Percentiles rank a stretch among this genome's conserved stretches.
phyloP scores from a whole-genome alignment of 92 coral and sea anemone genomes.

The Epizoanthus illoricatus region DNA sequence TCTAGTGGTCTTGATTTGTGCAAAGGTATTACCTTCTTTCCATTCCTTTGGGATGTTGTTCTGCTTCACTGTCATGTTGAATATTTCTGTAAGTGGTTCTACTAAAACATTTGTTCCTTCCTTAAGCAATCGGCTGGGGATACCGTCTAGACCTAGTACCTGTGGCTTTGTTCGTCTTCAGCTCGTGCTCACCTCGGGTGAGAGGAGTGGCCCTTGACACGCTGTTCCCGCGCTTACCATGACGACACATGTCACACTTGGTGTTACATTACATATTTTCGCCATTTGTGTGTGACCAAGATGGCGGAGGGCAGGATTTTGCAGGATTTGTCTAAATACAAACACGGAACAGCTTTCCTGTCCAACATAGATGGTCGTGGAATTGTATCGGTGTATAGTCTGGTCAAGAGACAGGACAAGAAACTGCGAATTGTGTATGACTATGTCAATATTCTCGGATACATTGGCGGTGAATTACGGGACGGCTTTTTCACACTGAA shows the following conservation, averaged over 20 bases:
- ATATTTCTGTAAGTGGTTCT: constrained; percentile 46
- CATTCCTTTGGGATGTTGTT: constrained; percentile 51
- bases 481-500: constrained; percentile 44
- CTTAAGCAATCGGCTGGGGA: constrained; percentile 55
- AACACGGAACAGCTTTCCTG: constrained; percentile 47
- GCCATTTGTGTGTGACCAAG: background rate
- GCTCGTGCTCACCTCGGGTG: constrained; percentile 43
- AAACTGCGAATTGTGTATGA: constrained; percentile 23
- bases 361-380: constrained; percentile 53
- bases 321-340: constrained; percentile 34
- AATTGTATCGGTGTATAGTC: constrained; percentile 37
- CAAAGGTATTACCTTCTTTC: constrained; percentile 47
- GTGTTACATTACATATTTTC: background rate
- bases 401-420: constrained; percentile 37
- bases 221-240: background rate
- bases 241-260: background rate
- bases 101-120: constrained; percentile 56
- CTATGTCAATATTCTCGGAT: constrained; percentile 44
- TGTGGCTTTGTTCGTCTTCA: constrained; percentile 51
- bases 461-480: constrained; percentile 52
- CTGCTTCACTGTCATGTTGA: constrained; percentile 50
- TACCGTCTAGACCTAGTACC: constrained; percentile 28
- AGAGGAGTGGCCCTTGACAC: background rate
- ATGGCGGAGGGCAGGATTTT: constrained; percentile 10
- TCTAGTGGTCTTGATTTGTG: constrained; percentile 42